A percentile compares a stretch with the other conserved stretches of the same genome.
These are phyloP conservation scores for Vipera ursinii DNA, from an alignment of 2,797 vertebrate species.

Conservation along the genomic window DNA sequence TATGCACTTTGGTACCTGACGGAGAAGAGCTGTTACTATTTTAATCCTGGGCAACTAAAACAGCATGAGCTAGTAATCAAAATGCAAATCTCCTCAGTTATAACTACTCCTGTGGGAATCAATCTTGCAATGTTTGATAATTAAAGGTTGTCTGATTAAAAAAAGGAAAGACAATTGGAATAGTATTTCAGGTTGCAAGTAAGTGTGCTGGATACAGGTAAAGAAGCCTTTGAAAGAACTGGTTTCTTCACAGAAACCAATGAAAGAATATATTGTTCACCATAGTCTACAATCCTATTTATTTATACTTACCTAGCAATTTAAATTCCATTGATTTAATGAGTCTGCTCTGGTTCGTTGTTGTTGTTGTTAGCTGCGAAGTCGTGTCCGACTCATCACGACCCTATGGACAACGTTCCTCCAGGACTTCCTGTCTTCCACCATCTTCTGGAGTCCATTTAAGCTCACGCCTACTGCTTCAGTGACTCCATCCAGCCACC, in stretches of 20 bases:
- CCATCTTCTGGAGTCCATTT: too few species aligned
- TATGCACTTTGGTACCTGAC: accelerated
- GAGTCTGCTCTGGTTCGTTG: background rate
- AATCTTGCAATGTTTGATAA: accelerated
- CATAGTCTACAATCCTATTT: background rate
- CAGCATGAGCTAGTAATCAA: conserved; percentile 4
- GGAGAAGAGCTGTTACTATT: background rate
- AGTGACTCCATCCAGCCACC: too few species aligned
- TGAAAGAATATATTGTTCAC: background rate
- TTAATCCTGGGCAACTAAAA: background rate
- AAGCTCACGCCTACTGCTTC: too few species aligned
- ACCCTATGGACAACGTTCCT: too few species aligned
- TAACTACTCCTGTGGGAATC: background rate
- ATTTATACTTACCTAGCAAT: background rate
- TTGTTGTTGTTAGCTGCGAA: too few species aligned
- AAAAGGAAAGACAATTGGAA: background rate
- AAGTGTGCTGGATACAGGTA: background rate
- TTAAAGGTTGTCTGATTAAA: background rate
- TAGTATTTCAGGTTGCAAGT: background rate
- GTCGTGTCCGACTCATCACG: too few species aligned
- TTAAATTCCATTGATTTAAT: background rate
- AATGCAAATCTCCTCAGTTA: conserved; percentile 4
- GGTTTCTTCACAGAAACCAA: background rate
- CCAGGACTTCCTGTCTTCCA: too few species aligned
- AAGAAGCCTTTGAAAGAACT: background rate